phyloP scores from a whole-genome alignment of 2,888 invertebrate species.

The Lucinisca nassula region DNA sequence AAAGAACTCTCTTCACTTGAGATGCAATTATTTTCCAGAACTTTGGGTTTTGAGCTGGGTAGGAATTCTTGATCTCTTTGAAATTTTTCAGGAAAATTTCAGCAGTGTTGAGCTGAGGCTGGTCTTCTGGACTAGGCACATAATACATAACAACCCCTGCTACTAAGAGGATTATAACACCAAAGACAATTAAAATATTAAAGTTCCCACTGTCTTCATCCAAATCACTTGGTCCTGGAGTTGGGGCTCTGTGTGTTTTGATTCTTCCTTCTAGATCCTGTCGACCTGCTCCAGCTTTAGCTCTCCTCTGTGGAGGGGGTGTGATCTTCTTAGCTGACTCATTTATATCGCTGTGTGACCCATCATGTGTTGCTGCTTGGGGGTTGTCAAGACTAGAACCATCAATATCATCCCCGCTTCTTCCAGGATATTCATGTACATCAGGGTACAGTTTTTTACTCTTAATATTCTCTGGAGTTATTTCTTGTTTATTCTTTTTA shows the following conservation, averaged over 20 bases:
- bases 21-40: conserved; percentile 77
- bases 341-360: not conserved
- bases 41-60: conserved; percentile 70
- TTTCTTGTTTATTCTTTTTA: too few species aligned
- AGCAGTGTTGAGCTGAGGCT: not conserved
- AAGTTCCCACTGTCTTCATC: not conserved
- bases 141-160: not conserved
- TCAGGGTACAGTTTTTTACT: not conserved
- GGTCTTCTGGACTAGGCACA: not conserved
- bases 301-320: not conserved
- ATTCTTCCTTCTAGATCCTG: not conserved
- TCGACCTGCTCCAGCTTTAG: not conserved
- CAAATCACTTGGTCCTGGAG: not conserved
- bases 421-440: not conserved
- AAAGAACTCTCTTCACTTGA: conserved; percentile 69
- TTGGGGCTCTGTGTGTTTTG: not conserved
- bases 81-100: conserved; percentile 34
- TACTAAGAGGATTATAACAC: not conserved
- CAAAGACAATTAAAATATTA: not conserved
- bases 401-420: not conserved
- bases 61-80: conserved; percentile 55
- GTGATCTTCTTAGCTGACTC: not conserved
- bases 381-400: not conserved
- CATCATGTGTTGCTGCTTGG: not conserved
- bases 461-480: too few species aligned